phyloP scores from a whole-genome alignment of 64 coral and sea anemone species.

The Dendrophyllia cribrosa region DNA sequence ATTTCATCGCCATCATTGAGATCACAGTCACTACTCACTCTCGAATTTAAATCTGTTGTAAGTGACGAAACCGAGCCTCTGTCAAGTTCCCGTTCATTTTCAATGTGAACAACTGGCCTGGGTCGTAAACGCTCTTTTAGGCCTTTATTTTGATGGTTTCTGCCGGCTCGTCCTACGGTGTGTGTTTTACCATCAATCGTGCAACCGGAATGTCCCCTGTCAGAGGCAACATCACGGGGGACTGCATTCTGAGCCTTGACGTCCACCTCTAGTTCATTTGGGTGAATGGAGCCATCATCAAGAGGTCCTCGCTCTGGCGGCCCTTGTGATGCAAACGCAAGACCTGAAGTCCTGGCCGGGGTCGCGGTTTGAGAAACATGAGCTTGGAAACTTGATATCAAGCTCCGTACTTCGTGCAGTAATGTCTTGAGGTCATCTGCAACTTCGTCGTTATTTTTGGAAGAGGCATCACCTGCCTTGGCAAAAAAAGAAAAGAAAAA shows the following conservation, averaged over 20 bases:
- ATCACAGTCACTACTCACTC: background rate
- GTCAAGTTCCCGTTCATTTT: background rate
- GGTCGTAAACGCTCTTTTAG: background rate
- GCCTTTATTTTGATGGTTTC: background rate
- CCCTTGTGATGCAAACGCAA: background rate
- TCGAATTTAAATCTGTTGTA: conserved; percentile 3
- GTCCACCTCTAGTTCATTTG: background rate
- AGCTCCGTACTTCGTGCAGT: conserved; percentile 53
- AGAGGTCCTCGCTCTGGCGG: background rate
- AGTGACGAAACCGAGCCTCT: background rate
- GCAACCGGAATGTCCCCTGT: background rate
- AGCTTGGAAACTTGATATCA: conserved; percentile 65
- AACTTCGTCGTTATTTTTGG: conserved; percentile 45
- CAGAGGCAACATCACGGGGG: background rate
- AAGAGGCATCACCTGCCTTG: background rate
- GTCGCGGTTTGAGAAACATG: conserved; percentile 34
- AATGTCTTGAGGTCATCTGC: conserved; percentile 56
- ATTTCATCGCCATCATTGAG: conserved; percentile 2
- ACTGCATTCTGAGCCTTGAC: background rate
- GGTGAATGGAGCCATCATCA: background rate
- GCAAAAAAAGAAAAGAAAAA: background rate
- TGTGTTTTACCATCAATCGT: background rate
- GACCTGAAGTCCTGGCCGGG: background rate
- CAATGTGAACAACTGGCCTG: background rate
- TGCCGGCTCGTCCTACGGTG: background rate